Conservation (phyloP, 2,888 invertebrate species). For the Anoplius nigerrimus region DNA sequence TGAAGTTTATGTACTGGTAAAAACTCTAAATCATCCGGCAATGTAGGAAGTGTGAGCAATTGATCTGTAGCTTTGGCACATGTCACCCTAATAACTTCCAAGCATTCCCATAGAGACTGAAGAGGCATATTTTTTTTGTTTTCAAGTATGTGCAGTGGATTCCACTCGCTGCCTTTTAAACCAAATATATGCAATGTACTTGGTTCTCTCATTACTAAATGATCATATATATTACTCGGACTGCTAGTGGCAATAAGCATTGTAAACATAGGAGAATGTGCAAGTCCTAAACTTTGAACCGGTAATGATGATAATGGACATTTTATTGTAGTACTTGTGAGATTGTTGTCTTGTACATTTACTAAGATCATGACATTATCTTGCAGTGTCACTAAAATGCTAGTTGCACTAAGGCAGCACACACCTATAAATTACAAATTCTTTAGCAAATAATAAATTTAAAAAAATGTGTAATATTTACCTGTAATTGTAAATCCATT, state of each 20-base stretch:
- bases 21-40: constrained; percentile 52
- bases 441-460: constrained; percentile 4
- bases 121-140: constrained; percentile 43
- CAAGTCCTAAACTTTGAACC: constrained; percentile 65
- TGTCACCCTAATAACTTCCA: constrained; percentile 66
- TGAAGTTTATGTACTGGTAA: constrained; percentile 58
- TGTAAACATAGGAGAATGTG: constrained; percentile 58
- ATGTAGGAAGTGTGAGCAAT: constrained; percentile 31
- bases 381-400: constrained; percentile 60
- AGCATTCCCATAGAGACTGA: constrained; percentile 68
- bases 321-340: constrained; percentile 41
- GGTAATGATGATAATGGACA: constrained; percentile 49
- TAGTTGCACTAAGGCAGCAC: constrained; percentile 41
- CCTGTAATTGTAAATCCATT: constrained; percentile 66
- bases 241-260: constrained; percentile 63
- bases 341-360: constrained; percentile 36
- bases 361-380: constrained; percentile 50
- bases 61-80: constrained; percentile 55
- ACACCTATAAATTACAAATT: constrained; percentile 54
- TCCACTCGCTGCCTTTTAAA: constrained; percentile 48
- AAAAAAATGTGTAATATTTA: constrained; percentile 34
- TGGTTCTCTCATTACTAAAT: constrained; percentile 68
- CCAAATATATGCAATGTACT: constrained; percentile 61
- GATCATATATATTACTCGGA: constrained; percentile 69
- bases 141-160: constrained; percentile 52